These are phyloP conservation scores for Acleris holmiana DNA, from an alignment of 2,888 invertebrate genomes.

Conservation along the genomic window DNA sequence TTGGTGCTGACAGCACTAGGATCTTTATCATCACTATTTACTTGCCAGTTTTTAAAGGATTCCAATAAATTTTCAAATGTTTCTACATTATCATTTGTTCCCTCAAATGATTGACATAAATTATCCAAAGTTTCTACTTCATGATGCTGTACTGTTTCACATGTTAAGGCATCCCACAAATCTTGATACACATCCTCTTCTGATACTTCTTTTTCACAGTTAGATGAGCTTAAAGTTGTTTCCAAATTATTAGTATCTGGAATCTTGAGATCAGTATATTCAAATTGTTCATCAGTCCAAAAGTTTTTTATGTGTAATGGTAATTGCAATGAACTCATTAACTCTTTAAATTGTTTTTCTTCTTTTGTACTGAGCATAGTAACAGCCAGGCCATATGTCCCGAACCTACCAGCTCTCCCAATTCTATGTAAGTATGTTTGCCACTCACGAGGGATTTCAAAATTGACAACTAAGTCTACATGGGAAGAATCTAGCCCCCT, in stretches of 20 bases:
- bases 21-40: constrained; percentile 1
- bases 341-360: constrained; percentile 79
- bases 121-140: constrained; percentile 49
- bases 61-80: constrained; percentile 58
- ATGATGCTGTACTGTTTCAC: constrained; percentile 40
- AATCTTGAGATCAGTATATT: constrained; percentile 15
- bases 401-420: constrained; percentile 97
- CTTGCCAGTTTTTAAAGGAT: constrained; percentile 51
- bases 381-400: constrained; percentile 92
- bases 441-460: constrained; percentile 92
- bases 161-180: constrained; percentile 53
- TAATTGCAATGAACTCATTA: constrained; percentile 84
- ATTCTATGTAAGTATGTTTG: constrained; percentile 97
- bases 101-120: constrained; percentile 52
- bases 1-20: not conserved
- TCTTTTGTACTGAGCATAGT: constrained; percentile 89
- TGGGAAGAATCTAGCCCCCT: constrained; percentile 97
- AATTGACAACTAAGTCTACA: constrained; percentile 96
- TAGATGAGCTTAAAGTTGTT: not conserved
- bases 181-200: constrained; percentile 40
- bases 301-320: constrained; percentile 55
- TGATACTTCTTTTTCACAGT: constrained; percentile 9
- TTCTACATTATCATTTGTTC: constrained; percentile 46
- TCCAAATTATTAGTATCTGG: not conserved
- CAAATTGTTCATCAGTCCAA: constrained; percentile 55